Evolutionary conservation across 2,113 vertebrate genomes (phyloP).

Genomic region (Danio rerio): DNA sequence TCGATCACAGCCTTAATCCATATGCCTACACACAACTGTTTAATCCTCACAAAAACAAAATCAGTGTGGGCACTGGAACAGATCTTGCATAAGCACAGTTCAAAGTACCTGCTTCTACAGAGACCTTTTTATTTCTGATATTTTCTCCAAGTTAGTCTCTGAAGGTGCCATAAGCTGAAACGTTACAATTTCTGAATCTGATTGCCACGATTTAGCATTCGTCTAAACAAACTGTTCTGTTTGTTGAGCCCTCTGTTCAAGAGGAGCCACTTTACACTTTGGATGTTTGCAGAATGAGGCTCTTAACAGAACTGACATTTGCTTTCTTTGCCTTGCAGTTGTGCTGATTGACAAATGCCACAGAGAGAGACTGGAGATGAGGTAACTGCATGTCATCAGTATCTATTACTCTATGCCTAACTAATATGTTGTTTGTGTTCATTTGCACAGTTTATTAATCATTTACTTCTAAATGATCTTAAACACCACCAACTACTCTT

Average conservation of each 20-base stretch:
- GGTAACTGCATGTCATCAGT: not conserved
- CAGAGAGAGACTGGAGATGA: not conserved
- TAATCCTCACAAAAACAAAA: conserved; percentile 38
- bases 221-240: not conserved
- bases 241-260: not conserved
- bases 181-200: not conserved
- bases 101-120: conserved; percentile 26
- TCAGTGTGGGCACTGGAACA: not conserved
- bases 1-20: conserved; percentile 17
- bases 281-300: not conserved
- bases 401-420: not conserved
- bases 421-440: not conserved
- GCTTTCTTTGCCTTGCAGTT: not conserved
- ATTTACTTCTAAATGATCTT: too few relatives aligned
- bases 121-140: conserved; percentile 35
- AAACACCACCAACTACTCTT: too few relatives aligned
- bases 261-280: not conserved
- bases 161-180: not conserved
- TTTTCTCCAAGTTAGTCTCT: not conserved
- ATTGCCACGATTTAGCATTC: not conserved
- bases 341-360: conserved; percentile 13
- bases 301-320: conserved; percentile 17
- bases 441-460: too few relatives aligned
- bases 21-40: conserved; percentile 23
- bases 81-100: conserved; percentile 22